Evolutionary conservation across 1,140 invertebrate species (phyloP), one percentile per base, ranked within the genome.

Genomic region (Sarcophaga peregrina): DNA sequence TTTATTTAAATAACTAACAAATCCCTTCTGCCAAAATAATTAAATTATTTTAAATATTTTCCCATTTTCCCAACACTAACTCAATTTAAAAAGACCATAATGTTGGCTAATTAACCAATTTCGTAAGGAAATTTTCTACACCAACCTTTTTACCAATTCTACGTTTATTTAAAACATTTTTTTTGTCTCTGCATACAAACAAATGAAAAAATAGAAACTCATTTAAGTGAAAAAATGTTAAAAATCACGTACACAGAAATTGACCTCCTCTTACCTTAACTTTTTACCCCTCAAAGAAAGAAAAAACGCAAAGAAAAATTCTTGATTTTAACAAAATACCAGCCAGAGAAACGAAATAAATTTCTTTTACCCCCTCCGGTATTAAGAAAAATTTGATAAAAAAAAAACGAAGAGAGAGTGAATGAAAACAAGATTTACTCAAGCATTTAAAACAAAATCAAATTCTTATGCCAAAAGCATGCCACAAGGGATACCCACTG

Each of bases 401-500:
- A 68, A 68, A 68, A 62, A 62, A 62, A 62, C n/a, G 15, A 15
- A 62, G 10, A 37, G 25, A 37, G 25, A 4, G 25, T 4, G 25
- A 25, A 20, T 7, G 17, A 20, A 68, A 68, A n/a, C 17, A 68
- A 68, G 62, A 68, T 68, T 68, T 68, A 68, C 17, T 68, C 15
- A 68, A 68, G 62, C 62, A 68, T 68, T 68, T 68, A 68, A 37
- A 68, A 68, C 62, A 68, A 68, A 68, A 68, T 68, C 62, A 68
- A 68, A 68, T 68, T 68, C 62, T 68, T 68, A 68, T 20, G 62
- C 62, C 62, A 68, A 68, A 68, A 68, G 62, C 62, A 68, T 68
- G 62, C 62, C 62, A 68, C 62, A 68, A 68, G 62, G 62, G 62
- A 68, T 68, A 20, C 62, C 25, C 62, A 68, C 17, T 68, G 62